Base-by-base conservation (phyloP, 2,113 vertebrate genomes). In the Solea solea region DNA sequence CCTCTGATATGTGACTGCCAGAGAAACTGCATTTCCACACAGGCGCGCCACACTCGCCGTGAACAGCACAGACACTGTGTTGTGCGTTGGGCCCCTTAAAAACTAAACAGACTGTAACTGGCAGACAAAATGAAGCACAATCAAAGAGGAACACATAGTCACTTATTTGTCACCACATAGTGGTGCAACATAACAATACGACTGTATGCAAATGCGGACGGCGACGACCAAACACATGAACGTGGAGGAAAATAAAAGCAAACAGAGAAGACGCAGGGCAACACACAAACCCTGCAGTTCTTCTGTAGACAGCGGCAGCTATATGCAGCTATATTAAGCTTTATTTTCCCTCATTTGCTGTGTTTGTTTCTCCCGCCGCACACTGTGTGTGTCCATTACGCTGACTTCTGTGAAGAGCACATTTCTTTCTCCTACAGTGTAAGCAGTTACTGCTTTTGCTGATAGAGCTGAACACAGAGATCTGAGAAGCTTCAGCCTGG, bases 381-480 rank as follows among this genome's bases (percentile, higher is more conserved):
- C 61, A 50, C 34, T 3, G 34, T 6, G 0, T 52, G 55, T 11
- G 34, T 41, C 46, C 16, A 10, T 82, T 69, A 55, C 25, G 10
- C 64, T 77, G 74, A 81, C 55, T 72, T 65, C n/a, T 54, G 27
- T 67, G 61, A 77, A 51, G 56, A 81, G 50, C 53, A 67, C 27
- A 49, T 67, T 68, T 54, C 15, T 67, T 68, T 54, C 15, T 45
- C 44, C 16, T 7, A 42, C n/a, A 44, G n/a, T 6, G 1, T 34
- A 40, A 45, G 63, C 62, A 69, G 48, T 21, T 25, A 2, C 0
- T 25, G 27, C 9, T 39, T 80, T 62, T 76, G 58, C 82, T 76
- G 55, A 78, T 49, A 67, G 56, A n/a, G 50, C 74, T 78, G 41
- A 0, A 50, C 34, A 61, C 64, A 59, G 52, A 80, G 59, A 73